These are phyloP conservation scores for Celastrina argiolus DNA, from an alignment of 2,888 invertebrate species.

Conservation along the genomic window DNA sequence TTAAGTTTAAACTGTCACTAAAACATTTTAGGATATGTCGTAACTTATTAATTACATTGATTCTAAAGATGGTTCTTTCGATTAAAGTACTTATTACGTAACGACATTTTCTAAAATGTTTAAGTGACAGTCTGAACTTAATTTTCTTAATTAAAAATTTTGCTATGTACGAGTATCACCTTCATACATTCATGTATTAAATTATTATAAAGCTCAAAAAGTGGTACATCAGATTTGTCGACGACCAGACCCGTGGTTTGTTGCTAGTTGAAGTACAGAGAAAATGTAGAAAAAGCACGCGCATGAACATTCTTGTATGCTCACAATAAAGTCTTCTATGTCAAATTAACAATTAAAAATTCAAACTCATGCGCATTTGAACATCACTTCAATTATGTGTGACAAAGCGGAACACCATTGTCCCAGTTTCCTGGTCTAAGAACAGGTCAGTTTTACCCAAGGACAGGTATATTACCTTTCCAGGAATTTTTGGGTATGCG, in stretches of 20 bases:
- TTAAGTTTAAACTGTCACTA: no score
- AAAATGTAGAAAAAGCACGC: constrained; percentile 1
- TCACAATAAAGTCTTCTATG: not conserved
- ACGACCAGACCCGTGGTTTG: not conserved
- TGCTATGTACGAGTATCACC: no score
- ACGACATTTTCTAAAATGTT: no score
- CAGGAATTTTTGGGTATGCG: constrained; percentile 10
- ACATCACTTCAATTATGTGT: constrained; percentile 14
- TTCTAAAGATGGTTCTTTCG: no score
- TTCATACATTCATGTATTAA: no score
- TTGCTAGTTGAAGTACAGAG: not conserved
- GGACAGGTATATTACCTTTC: constrained; percentile 16
- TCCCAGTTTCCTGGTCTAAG: constrained; percentile 15
- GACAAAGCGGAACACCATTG: constrained; percentile 18
- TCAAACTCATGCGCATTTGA: constrained; percentile 10
- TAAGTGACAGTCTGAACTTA: no score
- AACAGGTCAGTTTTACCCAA: constrained; percentile 16
- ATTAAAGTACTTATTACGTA: no score
- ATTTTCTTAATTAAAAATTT: no score
- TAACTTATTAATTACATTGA: no score
- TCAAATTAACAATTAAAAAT: not conserved
- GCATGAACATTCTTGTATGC: not conserved
- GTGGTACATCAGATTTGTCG: no score
- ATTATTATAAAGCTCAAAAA: no score
- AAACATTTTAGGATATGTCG: no score